phyloP scores from a whole-genome alignment of 1,140 invertebrate species.

The Drosophila busckii region DNA sequence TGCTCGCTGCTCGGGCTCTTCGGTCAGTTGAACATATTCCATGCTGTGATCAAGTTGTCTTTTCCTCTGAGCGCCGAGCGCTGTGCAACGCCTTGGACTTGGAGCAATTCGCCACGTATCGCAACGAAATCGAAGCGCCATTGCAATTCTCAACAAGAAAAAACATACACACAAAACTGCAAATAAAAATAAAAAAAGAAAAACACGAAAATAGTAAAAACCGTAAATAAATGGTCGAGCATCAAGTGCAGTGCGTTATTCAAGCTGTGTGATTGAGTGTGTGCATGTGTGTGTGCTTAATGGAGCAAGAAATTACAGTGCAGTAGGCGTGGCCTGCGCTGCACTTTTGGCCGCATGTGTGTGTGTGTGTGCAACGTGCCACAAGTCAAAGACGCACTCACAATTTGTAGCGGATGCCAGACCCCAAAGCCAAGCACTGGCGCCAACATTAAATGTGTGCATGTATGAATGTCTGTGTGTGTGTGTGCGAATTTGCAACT shows the following conservation, averaged over 20 bases:
- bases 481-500: conserved; percentile 17
- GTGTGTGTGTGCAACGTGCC: not conserved
- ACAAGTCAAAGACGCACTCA: conserved; percentile 15
- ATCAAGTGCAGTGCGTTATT: conserved; percentile 43
- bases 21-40: conserved; percentile 75
- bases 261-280: conserved; percentile 10
- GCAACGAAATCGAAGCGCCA: conserved; percentile 45
- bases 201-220: not conserved
- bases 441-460: conserved; percentile 3
- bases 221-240: conserved; percentile 28
- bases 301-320: conserved; percentile 51
- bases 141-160: conserved; percentile 6
- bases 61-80: conserved; percentile 74
- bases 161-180: conserved; percentile 10
- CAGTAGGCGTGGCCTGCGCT: conserved; percentile 53
- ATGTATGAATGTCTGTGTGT: conserved; percentile 4
- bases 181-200: conserved; percentile 2
- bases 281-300: conserved; percentile 29
- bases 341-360: conserved; percentile 35
- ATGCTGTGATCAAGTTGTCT: conserved; percentile 76
- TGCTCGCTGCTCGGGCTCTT: conserved; percentile 43
- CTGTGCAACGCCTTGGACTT: conserved; percentile 72
- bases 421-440: conserved; percentile 25
- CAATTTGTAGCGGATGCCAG: conserved; percentile 9
- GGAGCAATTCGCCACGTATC: conserved; percentile 49